Conservation (phyloP, 2,888 invertebrate species). For the Drosophila testacea region DNA sequence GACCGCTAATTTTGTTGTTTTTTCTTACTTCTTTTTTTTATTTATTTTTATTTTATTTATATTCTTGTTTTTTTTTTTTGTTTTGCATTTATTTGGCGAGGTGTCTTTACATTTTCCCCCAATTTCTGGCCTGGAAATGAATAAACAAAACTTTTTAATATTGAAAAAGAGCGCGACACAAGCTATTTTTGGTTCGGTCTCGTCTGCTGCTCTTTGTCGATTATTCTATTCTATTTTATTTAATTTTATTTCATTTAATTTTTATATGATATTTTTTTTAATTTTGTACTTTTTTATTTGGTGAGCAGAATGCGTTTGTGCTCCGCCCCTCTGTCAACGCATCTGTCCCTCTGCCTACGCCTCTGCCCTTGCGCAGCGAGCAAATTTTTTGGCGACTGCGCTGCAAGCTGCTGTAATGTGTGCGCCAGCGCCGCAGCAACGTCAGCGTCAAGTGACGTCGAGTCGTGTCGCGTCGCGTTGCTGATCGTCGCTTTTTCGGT, state of each 20-base stretch:
- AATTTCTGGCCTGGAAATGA: constrained; percentile 41
- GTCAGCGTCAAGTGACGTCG: constrained; percentile 18
- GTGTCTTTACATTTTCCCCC: constrained; percentile 51
- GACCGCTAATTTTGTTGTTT: constrained; percentile 24
- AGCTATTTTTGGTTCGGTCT: constrained; percentile 28
- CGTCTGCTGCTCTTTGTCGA: constrained; percentile 1
- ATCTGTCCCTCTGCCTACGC: background rate
- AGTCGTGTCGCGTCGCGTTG: constrained; percentile 38
- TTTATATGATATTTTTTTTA: background rate
- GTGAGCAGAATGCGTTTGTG: constrained; percentile 28
- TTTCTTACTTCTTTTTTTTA: constrained; percentile 5
- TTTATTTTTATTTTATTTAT: background rate
- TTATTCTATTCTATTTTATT: constrained; percentile 11
- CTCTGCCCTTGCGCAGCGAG: constrained; percentile 10
- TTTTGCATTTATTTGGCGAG: constrained; percentile 7
- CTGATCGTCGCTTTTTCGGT: constrained; percentile 47
- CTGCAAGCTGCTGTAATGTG: constrained; percentile 53
- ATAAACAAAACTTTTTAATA: constrained; percentile 47
- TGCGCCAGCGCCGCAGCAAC: constrained; percentile 35
- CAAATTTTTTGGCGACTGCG: constrained; percentile 54
- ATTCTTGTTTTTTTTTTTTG: constrained; percentile 6
- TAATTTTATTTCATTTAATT: background rate
- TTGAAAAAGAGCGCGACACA: constrained; percentile 14
- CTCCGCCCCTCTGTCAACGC: background rate
- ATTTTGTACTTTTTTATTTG: too few species aligned